These are phyloP conservation scores for Mystacides longicornis DNA, from an alignment of 2,888 invertebrate species.

Conservation along the genomic window DNA sequence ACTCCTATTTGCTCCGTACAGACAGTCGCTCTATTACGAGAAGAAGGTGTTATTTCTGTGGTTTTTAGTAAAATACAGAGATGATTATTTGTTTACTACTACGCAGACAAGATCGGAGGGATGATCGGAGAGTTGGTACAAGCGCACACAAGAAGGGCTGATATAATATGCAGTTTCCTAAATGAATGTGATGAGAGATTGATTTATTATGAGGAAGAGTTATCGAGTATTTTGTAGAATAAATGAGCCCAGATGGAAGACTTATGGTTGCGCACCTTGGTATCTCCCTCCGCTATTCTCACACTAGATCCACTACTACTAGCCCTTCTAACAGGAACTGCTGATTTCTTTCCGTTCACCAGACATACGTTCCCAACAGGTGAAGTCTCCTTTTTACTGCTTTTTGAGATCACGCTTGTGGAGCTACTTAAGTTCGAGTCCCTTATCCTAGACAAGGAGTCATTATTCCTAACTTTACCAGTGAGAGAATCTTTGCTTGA, in stretches of 20 bases:
- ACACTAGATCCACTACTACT: conserved; percentile 40
- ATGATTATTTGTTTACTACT: not conserved
- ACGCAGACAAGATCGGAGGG: conserved; percentile 22
- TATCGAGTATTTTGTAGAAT: conserved; percentile 49
- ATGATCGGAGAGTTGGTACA: conserved; percentile 6
- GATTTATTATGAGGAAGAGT: conserved; percentile 37
- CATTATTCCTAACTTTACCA: conserved; percentile 44
- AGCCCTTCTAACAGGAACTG: conserved; percentile 30
- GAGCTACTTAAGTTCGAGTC: conserved; percentile 28
- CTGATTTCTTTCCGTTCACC: conserved; percentile 28
- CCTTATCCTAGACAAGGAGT: conserved; percentile 41
- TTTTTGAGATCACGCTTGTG: conserved; percentile 19
- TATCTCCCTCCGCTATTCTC: conserved; percentile 39
- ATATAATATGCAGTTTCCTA: conserved; percentile 11
- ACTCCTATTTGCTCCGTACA: not conserved
- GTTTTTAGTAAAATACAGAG: not conserved
- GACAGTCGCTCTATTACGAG: not conserved
- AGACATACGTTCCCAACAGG: conserved; percentile 22
- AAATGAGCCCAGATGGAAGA: conserved; percentile 63
- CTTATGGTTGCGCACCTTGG: conserved; percentile 65
- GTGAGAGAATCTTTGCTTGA: conserved; percentile 45
- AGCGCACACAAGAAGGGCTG: conserved; percentile 19
- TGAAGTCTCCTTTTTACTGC: conserved; percentile 27
- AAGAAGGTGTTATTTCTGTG: not conserved
- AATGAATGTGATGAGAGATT: not conserved